Evolutionary conservation across 2,888 invertebrate genomes (phyloP).

Genomic region (Cephus rjabovi): DNA sequence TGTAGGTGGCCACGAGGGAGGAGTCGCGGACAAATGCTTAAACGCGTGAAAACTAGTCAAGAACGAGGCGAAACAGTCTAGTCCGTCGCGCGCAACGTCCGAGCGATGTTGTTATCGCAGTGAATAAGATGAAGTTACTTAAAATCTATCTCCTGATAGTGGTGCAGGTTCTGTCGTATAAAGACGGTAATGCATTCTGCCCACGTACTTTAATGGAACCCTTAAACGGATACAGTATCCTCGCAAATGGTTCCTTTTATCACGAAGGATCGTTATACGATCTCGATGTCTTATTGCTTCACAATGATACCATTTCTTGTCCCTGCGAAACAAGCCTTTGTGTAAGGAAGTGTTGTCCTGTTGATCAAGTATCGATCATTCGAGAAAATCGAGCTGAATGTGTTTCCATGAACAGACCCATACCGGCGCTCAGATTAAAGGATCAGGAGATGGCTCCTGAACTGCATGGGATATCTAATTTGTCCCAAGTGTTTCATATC

Average conservation of each 20-base stretch:
- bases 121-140: not conserved
- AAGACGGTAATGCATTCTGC: not conserved
- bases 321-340: not conserved
- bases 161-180: not conserved
- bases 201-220: not conserved
- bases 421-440: not conserved
- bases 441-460: not conserved
- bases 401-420: not conserved
- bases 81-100: not conserved
- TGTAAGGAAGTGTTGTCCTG: not conserved
- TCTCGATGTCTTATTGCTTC: not conserved
- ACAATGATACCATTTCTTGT: not conserved
- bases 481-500: conserved; percentile 32
- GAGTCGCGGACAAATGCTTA: not conserved
- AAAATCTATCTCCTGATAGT: not conserved
- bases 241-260: not conserved
- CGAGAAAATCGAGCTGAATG: not conserved
- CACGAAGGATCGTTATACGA: not conserved
- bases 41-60: not conserved
- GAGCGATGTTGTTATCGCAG: not conserved
- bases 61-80: not conserved
- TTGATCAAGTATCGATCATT: not conserved
- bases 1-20: not conserved
- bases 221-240: not conserved
- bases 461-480: not conserved